These are phyloP conservation scores for Tachina grossa DNA, from an alignment of 2,888 invertebrate genomes.

Conservation along the genomic window DNA sequence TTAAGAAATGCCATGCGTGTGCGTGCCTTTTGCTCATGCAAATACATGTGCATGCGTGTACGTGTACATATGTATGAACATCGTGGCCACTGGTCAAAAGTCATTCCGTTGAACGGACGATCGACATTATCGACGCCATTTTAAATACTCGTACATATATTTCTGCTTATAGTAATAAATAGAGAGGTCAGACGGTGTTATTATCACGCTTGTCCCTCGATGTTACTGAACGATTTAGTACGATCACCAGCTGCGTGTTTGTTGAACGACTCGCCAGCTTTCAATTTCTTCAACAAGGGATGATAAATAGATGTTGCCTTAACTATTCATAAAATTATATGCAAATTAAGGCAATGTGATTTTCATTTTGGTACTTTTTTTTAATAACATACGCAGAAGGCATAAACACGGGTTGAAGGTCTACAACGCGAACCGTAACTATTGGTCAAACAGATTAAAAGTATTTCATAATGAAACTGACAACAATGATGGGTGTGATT, in stretches of 20 bases:
- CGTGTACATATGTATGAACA: slow-evolving; percentile 64
- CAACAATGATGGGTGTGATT: slow-evolving; percentile 79
- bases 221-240: slow-evolving; percentile 23
- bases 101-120: slow-evolving; percentile 72
- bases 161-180: slow-evolving; percentile 64
- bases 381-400: not conserved
- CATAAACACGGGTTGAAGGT: slow-evolving; percentile 59
- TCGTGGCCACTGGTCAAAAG: slow-evolving; percentile 82
- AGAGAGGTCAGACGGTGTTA: slow-evolving; percentile 80
- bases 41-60: too few species aligned
- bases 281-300: slow-evolving; percentile 54
- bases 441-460: slow-evolving; percentile 70
- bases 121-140: slow-evolving; percentile 76
- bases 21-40: not conserved
- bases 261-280: slow-evolving; percentile 27
- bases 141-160: slow-evolving; percentile 71
- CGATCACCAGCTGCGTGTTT: slow-evolving; percentile 64
- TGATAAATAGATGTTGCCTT: slow-evolving; percentile 44
- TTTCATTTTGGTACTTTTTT: slow-evolving; percentile 38
- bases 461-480: slow-evolving; percentile 53
- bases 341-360: slow-evolving; percentile 64
- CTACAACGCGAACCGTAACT: slow-evolving; percentile 59
- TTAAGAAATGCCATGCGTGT: slow-evolving; percentile 49
- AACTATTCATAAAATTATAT: slow-evolving; percentile 62
- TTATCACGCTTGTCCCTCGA: slow-evolving; percentile 79